Evolutionary conservation across 2,113 vertebrate species (phyloP).

Genomic region (Gymnogyps californianus): DNA sequence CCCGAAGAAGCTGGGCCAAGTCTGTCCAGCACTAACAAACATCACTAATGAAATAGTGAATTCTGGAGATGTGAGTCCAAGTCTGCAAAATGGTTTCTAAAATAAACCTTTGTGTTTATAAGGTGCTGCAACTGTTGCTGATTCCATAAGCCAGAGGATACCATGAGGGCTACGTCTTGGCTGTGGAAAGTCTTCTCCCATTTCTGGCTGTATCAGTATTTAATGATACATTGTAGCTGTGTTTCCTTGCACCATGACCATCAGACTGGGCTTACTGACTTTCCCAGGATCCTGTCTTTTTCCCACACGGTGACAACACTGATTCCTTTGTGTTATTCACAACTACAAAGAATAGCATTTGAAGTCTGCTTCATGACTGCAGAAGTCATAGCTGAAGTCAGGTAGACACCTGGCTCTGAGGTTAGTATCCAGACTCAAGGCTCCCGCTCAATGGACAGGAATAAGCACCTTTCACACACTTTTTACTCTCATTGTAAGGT

Average conservation of each 20-base stretch:
- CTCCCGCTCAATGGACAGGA: not conserved
- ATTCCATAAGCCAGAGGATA: not conserved
- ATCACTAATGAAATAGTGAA: not conserved
- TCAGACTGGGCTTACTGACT: not conserved
- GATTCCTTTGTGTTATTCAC: not conserved
- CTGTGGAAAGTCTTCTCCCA: not conserved
- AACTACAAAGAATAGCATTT: not conserved
- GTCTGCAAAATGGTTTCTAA: not conserved
- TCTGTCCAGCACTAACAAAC: not conserved
- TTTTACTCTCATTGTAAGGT: not conserved
- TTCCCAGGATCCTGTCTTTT: not conserved
- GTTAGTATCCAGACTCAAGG: not conserved
- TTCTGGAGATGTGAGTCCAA: not conserved
- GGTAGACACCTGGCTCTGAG: not conserved
- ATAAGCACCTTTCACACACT: not conserved
- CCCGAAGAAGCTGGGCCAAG: not conserved
- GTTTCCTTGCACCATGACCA: not conserved
- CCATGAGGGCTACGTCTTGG: not conserved
- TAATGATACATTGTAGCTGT: not conserved
- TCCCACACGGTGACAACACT: not conserved
- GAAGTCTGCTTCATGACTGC: not conserved
- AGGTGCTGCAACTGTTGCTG: not conserved
- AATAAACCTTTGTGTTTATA: not conserved
- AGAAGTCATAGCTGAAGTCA: not conserved
- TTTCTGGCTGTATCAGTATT: not conserved